Base-by-base conservation (phyloP, 2,797 vertebrate genomes). In the Syngnathus rostellatus region DNA sequence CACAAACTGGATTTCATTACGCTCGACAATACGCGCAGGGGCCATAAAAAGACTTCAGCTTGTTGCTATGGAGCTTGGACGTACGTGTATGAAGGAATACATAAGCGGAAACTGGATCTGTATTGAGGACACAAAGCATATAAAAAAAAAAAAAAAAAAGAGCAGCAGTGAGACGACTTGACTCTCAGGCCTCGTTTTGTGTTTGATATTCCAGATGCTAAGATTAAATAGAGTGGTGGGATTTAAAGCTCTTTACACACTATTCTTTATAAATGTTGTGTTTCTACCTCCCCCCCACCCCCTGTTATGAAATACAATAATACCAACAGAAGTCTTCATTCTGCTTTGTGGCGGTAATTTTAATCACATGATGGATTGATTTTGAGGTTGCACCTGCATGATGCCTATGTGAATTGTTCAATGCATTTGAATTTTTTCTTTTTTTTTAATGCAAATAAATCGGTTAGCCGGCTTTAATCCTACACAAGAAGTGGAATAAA, bases 41-140 rank as follows among this genome's bases (percentile, higher is more conserved):
- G 68, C 82, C 77, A 72, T 86, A 86, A 84, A 82, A 83, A 69
- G 74, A 72, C 74, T 81, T 67, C 67, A 57, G 78, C 79, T 75
- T 79, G 87, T 88, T 89, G 84, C 89, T 83, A 90, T 88, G 87
- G 88, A 83, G 79, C 84, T 79, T 54, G 63, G 77, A 43, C 11
- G 3, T 4, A 75, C 74, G 79, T 50, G 66, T 73, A 71, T 78
- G 63, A 62, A 67, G 65, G 79, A 87, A 85, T 83, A 83, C 82
- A 79, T 74, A 78, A 88, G 80, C 76, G 80, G 85, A 83, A 75
- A 76, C 59, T 65, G 76, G 77, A 86, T 72, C 59, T 74, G 74
- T 73, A 75, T 81, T 82, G 81, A 77, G 81, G 74, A 87, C 71
- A 70, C 84, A 70, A 70, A 83, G 75, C 79, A 50, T 68, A 76